phyloP scores from a whole-genome alignment of 2,797 vertebrate genomes.

The Pygocentrus nattereri region DNA sequence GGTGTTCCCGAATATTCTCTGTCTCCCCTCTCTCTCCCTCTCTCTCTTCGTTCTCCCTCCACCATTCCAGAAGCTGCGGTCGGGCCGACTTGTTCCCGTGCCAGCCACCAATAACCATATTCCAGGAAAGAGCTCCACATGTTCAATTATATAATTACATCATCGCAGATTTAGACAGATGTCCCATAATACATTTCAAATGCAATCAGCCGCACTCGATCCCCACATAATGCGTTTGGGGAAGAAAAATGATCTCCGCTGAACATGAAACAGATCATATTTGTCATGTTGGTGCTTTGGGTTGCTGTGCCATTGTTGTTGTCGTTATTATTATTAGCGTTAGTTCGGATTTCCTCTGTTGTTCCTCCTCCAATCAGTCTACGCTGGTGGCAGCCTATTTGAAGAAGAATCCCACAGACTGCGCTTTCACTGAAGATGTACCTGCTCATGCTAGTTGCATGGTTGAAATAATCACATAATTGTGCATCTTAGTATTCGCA shows the following conservation, averaged over 20 bases:
- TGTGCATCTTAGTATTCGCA: neutral
- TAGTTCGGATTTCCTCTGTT: constrained; percentile 21
- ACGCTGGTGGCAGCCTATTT: neutral
- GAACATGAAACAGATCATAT: constrained; percentile 58
- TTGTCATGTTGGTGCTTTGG: constrained; percentile 56
- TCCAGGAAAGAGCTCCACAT: constrained; percentile 69
- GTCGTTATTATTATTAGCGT: constrained; percentile 45
- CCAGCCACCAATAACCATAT: constrained; percentile 65
- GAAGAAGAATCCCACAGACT: neutral
- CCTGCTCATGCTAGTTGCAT: constrained; percentile 34
- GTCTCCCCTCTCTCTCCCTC: constrained; percentile 19
- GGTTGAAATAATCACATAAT: constrained; percentile 25
- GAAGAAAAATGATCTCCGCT: constrained; percentile 64
- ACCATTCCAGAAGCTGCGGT: constrained; percentile 46
- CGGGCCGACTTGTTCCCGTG: constrained; percentile 45
- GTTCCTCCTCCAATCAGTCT: neutral
- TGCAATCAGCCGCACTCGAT: constrained; percentile 65
- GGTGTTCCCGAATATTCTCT: constrained; percentile 46
- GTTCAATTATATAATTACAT: constrained; percentile 69
- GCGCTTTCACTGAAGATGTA: constrained; percentile 3
- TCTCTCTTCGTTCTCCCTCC: constrained; percentile 9
- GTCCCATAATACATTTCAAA: constrained; percentile 67
- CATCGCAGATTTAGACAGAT: constrained; percentile 68
- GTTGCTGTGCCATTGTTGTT: neutral
- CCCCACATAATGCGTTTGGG: constrained; percentile 61